phyloP scores from a whole-genome alignment of 2,888 invertebrate species.

The Drosophila koepferae region DNA sequence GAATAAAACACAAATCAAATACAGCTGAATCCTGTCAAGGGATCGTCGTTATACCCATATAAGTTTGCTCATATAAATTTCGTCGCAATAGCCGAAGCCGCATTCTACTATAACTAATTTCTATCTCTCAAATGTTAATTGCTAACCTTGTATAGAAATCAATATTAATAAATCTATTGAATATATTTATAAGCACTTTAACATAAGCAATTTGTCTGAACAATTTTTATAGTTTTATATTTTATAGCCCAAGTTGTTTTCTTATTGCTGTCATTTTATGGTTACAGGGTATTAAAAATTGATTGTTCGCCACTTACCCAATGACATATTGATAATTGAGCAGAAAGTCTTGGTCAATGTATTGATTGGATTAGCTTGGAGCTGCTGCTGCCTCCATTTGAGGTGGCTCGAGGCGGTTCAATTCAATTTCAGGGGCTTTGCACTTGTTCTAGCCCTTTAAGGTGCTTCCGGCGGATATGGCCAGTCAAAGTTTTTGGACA shows the following conservation, averaged over 20 bases:
- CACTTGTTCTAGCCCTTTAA: conserved; percentile 77
- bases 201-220: too few species aligned
- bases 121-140: background rate
- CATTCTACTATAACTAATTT: too few species aligned
- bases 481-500: conserved; percentile 66
- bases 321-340: conserved; percentile 68
- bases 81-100: too few species aligned
- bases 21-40: too few species aligned
- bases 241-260: conserved; percentile 4
- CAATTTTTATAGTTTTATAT: conserved; percentile 2
- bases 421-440: conserved; percentile 64
- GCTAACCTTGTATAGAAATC: background rate
- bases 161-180: background rate
- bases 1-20: too few species aligned
- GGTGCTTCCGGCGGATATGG: conserved; percentile 81
- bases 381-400: conserved; percentile 27
- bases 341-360: conserved; percentile 37
- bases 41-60: too few species aligned
- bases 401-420: conserved; percentile 14
- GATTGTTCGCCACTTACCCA: conserved; percentile 68
- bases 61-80: too few species aligned
- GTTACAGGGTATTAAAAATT: conserved; percentile 30
- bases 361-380: conserved; percentile 32
- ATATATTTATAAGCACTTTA: background rate
- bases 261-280: conserved; percentile 16